Evolutionary conservation across 2,797 vertebrate species (phyloP).

Genomic region (Clangula hyemalis): DNA sequence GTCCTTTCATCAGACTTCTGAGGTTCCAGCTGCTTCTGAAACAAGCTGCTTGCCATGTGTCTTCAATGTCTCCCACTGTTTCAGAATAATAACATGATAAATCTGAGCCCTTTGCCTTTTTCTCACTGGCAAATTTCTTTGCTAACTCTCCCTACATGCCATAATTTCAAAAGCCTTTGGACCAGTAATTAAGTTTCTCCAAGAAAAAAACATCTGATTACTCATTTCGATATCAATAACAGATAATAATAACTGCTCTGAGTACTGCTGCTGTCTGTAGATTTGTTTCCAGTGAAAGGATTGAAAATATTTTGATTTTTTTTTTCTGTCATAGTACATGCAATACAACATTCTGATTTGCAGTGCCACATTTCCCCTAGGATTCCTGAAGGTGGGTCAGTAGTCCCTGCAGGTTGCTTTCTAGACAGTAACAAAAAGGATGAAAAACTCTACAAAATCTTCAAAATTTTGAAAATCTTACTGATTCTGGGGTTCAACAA

Average conservation of each 20-base stretch:
- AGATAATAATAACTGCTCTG: not conserved
- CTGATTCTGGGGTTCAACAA: not conserved
- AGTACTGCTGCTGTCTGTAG: not conserved
- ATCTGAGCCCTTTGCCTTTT: not conserved
- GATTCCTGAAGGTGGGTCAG: not conserved
- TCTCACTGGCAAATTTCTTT: not conserved
- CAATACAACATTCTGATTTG: not conserved
- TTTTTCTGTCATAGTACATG: not conserved
- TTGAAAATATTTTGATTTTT: not conserved
- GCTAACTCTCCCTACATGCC: not conserved
- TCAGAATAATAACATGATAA: not conserved
- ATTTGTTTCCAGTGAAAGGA: not conserved
- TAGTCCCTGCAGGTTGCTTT: not conserved
- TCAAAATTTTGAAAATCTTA: not conserved
- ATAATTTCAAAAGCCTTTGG: not conserved
- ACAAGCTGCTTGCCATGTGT: not conserved
- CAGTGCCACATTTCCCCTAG: not conserved
- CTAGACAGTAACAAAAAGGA: not conserved
- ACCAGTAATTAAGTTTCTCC: not conserved
- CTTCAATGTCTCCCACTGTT: not conserved
- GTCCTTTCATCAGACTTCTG: not conserved
- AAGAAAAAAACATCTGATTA: not conserved
- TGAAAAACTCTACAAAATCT: not conserved
- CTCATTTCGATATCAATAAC: not conserved
- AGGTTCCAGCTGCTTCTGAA: constrained; percentile 13